Evolutionary conservation across 2,888 invertebrate species (phyloP).

Genomic region (Drosophila rubida): DNA sequence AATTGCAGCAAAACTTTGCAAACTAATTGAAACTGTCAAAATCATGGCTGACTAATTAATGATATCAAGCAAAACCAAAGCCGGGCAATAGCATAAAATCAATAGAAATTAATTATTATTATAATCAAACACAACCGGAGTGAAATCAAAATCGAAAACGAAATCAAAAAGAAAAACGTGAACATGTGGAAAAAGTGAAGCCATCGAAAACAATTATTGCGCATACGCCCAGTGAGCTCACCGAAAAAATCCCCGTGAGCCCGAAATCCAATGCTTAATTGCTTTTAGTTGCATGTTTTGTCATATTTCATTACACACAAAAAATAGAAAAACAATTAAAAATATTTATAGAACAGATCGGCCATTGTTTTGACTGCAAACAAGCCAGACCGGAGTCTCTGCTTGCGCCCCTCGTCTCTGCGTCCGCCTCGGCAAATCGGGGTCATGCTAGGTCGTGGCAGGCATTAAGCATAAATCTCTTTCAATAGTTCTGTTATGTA

Average conservation of each 20-base stretch:
- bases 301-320: constrained; percentile 53
- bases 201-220: constrained; percentile 47
- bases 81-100: constrained; percentile 42
- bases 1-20: constrained; percentile 21
- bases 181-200: constrained; percentile 35
- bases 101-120: constrained; percentile 63
- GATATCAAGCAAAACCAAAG: constrained; percentile 36
- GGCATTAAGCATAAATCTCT: constrained; percentile 55
- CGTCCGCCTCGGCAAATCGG: neutral
- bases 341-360: constrained; percentile 28
- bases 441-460: neutral
- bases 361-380: constrained; percentile 49
- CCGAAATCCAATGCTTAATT: constrained; percentile 57
- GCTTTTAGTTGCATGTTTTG: constrained; percentile 59
- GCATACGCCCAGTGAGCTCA: constrained; percentile 24
- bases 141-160: neutral
- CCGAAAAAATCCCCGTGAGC: constrained; percentile 13
- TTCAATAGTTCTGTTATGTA: constrained; percentile 21
- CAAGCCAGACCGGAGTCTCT: constrained; percentile 10
- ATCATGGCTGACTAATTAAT: constrained; percentile 63
- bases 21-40: constrained; percentile 75
- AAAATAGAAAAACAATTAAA: constrained; percentile 37
- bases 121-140: constrained; percentile 20
- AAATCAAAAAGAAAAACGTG: constrained; percentile 3
- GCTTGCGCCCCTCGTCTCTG: too few species aligned